Conservation (phyloP, 2,888 invertebrate genomes). For the Suillia variegata region DNA sequence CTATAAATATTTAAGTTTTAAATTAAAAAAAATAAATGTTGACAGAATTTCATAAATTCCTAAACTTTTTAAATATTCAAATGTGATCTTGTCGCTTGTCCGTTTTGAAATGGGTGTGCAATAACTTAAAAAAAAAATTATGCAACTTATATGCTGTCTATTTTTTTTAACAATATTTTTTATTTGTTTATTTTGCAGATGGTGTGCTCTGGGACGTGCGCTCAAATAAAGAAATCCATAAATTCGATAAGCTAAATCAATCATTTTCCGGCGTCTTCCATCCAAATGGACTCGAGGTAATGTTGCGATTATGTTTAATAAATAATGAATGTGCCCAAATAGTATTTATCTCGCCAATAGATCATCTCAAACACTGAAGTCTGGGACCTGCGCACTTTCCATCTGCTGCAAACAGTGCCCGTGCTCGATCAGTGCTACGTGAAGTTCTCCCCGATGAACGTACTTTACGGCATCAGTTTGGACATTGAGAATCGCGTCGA, state of each 20-base stretch:
- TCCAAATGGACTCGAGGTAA: constrained; percentile 90
- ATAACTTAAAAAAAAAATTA: too few relatives aligned
- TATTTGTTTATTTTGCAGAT: constrained; percentile 65
- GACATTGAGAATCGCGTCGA: constrained; percentile 75
- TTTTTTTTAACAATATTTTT: neutral
- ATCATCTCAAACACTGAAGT: constrained; percentile 97
- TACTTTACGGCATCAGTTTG: constrained; percentile 84
- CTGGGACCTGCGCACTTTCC: constrained; percentile 96
- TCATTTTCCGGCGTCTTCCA: constrained; percentile 95
- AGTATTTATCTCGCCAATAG: constrained; percentile 55
- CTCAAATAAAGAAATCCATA: constrained; percentile 87
- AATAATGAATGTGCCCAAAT: neutral
- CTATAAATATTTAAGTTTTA: too few relatives aligned
- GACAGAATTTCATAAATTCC: too few relatives aligned
- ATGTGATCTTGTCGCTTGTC: too few relatives aligned
- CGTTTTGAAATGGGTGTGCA: too few relatives aligned
- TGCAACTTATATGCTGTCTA: too few relatives aligned
- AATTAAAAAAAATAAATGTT: too few relatives aligned
- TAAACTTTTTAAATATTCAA: too few relatives aligned
- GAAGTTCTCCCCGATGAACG: constrained; percentile 84
- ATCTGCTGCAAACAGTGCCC: constrained; percentile 91
- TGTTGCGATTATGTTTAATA: too few relatives aligned
- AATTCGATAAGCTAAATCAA: constrained; percentile 97
- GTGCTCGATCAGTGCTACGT: constrained; percentile 88
- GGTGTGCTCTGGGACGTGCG: constrained; percentile 95